These are phyloP conservation scores for Lochmaea crataegi DNA, from an alignment of 2,888 invertebrate species.

Conservation along the genomic window DNA sequence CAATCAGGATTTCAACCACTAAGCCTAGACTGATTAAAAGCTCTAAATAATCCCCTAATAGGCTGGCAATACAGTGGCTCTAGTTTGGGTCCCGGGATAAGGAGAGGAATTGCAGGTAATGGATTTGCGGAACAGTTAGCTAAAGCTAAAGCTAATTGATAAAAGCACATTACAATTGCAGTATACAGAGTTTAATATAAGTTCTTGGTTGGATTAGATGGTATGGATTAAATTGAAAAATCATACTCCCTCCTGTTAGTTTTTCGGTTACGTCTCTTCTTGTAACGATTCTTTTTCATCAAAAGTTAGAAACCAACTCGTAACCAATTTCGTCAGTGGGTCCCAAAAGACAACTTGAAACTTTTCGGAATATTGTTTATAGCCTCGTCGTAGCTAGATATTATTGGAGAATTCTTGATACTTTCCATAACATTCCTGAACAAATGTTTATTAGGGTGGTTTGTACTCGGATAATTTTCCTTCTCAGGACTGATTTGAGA, in stretches of 20 bases:
- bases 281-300: constrained; percentile 45
- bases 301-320: constrained; percentile 50
- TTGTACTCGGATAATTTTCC: neutral
- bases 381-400: constrained; percentile 42
- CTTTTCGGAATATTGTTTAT: constrained; percentile 54
- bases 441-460: constrained; percentile 11
- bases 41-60: too few relatives aligned
- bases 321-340: constrained; percentile 52
- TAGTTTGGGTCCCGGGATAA: too few relatives aligned
- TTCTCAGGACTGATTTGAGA: neutral
- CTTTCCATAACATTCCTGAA: constrained; percentile 20
- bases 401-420: constrained; percentile 38
- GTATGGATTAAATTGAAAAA: neutral
- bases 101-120: too few relatives aligned
- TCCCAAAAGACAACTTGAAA: constrained; percentile 49
- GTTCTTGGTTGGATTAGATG: neutral
- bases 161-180: neutral
- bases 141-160: too few relatives aligned
- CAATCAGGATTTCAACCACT: too few relatives aligned
- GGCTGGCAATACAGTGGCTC: too few relatives aligned
- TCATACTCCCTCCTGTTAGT: neutral
- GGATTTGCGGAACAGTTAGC: too few relatives aligned
- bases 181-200: too few relatives aligned
- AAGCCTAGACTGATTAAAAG: too few relatives aligned
- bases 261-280: neutral